phyloP scores from a whole-genome alignment of 2,797 vertebrate genomes.

The Potorous gilbertii region DNA sequence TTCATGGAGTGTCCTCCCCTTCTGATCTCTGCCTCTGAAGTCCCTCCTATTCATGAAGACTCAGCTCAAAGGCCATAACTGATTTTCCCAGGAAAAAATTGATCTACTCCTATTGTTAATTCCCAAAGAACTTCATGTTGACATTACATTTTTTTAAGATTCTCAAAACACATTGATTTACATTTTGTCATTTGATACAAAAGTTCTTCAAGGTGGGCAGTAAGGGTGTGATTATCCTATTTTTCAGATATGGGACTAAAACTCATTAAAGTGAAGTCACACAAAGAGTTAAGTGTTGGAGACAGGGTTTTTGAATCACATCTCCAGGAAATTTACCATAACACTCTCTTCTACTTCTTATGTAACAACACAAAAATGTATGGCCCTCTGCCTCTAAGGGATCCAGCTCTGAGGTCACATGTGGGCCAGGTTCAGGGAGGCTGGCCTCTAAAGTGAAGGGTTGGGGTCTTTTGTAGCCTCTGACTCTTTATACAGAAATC shows the following conservation, averaged over 20 bases:
- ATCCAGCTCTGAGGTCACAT: not conserved
- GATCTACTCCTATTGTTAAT: not conserved
- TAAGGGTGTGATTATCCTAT: not conserved
- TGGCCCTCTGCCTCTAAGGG: not conserved
- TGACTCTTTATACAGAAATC: not conserved
- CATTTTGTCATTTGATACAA: not conserved
- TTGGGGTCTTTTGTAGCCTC: not conserved
- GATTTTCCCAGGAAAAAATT: not conserved
- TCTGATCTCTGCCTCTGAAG: not conserved
- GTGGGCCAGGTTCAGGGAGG: not conserved
- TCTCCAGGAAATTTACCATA: not conserved
- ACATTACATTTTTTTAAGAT: not conserved
- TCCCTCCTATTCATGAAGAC: not conserved
- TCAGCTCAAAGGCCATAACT: not conserved
- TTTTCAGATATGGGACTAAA: not conserved
- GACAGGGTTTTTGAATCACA: not conserved
- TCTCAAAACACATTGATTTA: not conserved
- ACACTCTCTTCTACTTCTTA: not conserved
- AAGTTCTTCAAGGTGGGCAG: not conserved
- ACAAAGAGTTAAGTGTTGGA: not conserved
- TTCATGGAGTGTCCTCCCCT: not conserved
- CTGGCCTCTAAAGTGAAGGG: not conserved
- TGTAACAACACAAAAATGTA: not conserved
- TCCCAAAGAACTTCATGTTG: not conserved
- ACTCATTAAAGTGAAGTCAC: not conserved